These are phyloP conservation scores for Pseudocheirus occidentalis DNA, from an alignment of 2,797 vertebrate species.

Conservation along the genomic window DNA sequence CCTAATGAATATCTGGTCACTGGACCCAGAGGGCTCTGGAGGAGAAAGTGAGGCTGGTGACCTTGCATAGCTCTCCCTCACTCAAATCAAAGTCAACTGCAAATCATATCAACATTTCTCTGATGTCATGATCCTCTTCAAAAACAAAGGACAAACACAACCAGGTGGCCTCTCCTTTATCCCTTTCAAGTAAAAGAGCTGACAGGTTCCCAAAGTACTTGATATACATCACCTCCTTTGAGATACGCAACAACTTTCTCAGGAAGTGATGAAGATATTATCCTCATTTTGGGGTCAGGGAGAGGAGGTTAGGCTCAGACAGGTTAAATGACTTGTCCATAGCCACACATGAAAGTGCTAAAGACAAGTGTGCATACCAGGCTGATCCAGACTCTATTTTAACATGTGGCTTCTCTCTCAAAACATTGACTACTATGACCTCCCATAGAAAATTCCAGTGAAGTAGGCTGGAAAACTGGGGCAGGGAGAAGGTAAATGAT, in stretches of 20 bases:
- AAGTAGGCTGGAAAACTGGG: background rate
- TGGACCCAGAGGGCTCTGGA: too few species aligned
- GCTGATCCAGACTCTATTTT: background rate
- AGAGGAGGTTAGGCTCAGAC: background rate
- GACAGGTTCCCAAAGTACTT: background rate
- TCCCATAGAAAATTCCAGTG: background rate
- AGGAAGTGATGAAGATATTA: background rate
- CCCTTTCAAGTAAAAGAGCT: background rate
- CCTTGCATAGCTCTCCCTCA: too few species aligned
- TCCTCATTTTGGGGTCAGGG: background rate
- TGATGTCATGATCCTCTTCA: too few species aligned
- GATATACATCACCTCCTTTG: background rate
- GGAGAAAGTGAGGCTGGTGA: too few species aligned
- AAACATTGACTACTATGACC: background rate
- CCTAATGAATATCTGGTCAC: too few species aligned
- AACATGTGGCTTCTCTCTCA: background rate
- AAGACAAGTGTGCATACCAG: background rate
- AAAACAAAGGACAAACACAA: too few species aligned
- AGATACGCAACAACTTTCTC: background rate
- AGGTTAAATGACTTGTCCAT: background rate
- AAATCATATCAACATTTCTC: too few species aligned
- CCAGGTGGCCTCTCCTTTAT: background rate
- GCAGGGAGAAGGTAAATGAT: conserved; percentile 4
- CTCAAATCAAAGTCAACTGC: too few species aligned
- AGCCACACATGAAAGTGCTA: background rate